Conservation (phyloP, 1,140 invertebrate species). For the Bombyx mandarina region DNA sequence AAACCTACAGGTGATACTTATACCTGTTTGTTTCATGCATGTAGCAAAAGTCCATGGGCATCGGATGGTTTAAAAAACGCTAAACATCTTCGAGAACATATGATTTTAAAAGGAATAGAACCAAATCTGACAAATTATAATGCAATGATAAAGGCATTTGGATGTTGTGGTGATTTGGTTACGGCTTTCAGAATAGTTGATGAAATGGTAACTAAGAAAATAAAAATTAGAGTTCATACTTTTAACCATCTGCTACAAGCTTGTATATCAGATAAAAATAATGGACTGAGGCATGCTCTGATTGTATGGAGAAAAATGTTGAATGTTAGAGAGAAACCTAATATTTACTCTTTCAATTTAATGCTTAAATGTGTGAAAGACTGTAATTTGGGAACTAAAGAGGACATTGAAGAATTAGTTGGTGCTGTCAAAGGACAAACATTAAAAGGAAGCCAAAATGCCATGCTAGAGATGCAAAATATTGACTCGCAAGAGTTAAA, state of each 20-base stretch:
- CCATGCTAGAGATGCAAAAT: background rate
- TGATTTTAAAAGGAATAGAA: slow-evolving; percentile 77
- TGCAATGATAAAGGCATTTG: slow-evolving; percentile 93
- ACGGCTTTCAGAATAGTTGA: slow-evolving; percentile 87
- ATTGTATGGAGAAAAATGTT: slow-evolving; percentile 89
- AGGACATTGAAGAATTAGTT: slow-evolving; percentile 70
- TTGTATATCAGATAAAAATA: slow-evolving; percentile 82
- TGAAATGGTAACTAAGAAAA: slow-evolving; percentile 81
- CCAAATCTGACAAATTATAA: slow-evolving; percentile 87
- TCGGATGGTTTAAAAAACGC: slow-evolving; percentile 77
- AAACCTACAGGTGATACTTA: slow-evolving; percentile 79
- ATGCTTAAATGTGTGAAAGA: slow-evolving; percentile 84
- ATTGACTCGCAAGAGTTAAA: background rate
- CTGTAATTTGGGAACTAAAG: slow-evolving; percentile 80
- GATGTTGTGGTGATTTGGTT: slow-evolving; percentile 80
- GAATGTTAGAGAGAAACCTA: slow-evolving; percentile 75
- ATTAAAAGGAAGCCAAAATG: slow-evolving; percentile 5
- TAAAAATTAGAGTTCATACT: slow-evolving; percentile 78
- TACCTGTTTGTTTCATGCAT: slow-evolving; percentile 90
- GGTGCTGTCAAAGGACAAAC: slow-evolving; percentile 28
- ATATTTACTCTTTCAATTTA: slow-evolving; percentile 84
- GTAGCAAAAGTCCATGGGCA: slow-evolving; percentile 82
- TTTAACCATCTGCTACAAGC: slow-evolving; percentile 87
- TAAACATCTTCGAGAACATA: slow-evolving; percentile 74
- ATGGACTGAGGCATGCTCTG: slow-evolving; percentile 85